These are phyloP conservation scores for Callinectes sapidus DNA, from an alignment of 2,888 invertebrate species.

Conservation along the genomic window DNA sequence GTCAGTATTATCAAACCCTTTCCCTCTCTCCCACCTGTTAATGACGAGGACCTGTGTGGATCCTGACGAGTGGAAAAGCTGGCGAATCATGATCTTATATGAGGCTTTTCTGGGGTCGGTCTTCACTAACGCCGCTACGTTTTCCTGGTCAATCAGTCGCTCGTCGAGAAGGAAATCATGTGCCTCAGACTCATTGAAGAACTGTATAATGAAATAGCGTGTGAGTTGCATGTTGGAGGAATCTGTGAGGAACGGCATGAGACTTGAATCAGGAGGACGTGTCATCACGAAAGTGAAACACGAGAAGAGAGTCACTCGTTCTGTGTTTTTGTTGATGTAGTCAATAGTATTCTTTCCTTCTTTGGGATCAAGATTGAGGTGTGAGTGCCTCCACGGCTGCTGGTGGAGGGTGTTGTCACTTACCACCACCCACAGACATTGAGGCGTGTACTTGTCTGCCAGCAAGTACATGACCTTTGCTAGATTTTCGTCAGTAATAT, in stretches of 20 bases:
- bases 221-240: conserved; percentile 46
- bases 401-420: background rate
- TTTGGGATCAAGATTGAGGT: background rate
- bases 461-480: conserved; percentile 31
- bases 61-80: conserved; percentile 55
- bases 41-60: conserved; percentile 32
- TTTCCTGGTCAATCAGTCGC: conserved; percentile 30
- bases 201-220: conserved; percentile 28
- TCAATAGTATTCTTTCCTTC: background rate
- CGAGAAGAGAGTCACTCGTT: conserved; percentile 43
- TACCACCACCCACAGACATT: conserved; percentile 45
- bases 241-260: conserved; percentile 45
- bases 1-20: background rate
- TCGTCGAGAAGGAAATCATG: conserved; percentile 36
- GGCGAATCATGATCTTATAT: conserved; percentile 19
- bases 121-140: conserved; percentile 44
- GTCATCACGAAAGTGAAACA: conserved; percentile 54
- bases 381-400: background rate
- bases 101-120: background rate
- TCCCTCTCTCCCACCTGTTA: conserved; percentile 41
- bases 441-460: conserved; percentile 42
- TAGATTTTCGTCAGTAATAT: background rate
- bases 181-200: conserved; percentile 16
- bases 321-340: conserved; percentile 55
- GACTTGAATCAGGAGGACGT: background rate